Percentiles rank a stretch among this genome's conserved stretches.
Conservation (phyloP, 2,113 vertebrate species). For the Salvelinus namaycush region DNA sequence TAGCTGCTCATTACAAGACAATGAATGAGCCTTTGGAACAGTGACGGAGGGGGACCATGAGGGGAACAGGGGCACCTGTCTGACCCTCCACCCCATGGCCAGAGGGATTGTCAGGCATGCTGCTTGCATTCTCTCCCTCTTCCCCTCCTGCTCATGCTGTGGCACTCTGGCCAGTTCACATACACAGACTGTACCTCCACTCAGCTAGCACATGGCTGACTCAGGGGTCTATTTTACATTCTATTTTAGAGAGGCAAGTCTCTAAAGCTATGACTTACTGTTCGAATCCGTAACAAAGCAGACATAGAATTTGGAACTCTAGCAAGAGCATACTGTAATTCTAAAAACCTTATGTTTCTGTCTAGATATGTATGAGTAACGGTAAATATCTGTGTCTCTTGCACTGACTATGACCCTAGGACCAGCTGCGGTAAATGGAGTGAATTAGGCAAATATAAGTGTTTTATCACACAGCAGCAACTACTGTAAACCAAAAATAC, state of each 20-base stretch:
- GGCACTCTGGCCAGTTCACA: not conserved
- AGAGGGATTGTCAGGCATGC: constrained; percentile 19
- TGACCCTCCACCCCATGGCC: constrained; percentile 43
- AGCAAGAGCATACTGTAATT: not conserved
- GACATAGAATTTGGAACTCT: not conserved
- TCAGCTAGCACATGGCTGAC: not conserved
- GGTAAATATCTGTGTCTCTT: not conserved
- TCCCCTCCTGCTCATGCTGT: not conserved
- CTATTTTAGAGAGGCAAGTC: not conserved
- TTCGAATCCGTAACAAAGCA: not conserved
- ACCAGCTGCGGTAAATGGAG: not conserved
- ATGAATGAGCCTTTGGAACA: constrained; percentile 18
- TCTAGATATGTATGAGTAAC: not conserved
- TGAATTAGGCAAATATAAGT: not conserved
- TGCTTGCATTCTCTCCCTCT: not conserved
- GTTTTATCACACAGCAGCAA: not conserved
- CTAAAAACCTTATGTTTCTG: not conserved
- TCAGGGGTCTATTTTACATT: not conserved
- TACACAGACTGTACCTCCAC: not conserved
- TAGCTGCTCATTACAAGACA: not conserved
- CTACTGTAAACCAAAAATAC: too few relatives aligned
- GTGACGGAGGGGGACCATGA: constrained; percentile 35
- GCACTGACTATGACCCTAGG: not conserved
- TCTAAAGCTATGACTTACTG: not conserved
- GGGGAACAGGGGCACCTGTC: constrained; percentile 57